Evolutionary conservation across 1,140 invertebrate species (phyloP).

Genomic region (Microplitis demolitor): DNA sequence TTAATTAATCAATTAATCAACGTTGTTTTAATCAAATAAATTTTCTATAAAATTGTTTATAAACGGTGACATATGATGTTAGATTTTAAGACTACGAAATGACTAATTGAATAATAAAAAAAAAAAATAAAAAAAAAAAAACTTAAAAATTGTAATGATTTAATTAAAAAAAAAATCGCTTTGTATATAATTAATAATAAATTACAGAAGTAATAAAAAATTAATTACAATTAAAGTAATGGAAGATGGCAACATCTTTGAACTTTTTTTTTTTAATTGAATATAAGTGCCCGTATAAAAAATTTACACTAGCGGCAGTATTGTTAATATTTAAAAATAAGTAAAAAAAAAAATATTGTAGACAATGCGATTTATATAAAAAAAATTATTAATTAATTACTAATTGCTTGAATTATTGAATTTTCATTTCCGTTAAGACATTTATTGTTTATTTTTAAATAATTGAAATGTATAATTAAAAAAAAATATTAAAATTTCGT

Average conservation of each 20-base stretch:
- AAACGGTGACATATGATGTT: constrained; percentile 39
- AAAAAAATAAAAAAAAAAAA: not conserved
- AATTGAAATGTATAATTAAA: not conserved
- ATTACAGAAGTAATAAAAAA: not conserved
- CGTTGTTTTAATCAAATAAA: constrained; percentile 59
- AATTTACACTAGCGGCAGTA: not conserved
- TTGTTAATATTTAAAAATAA: not conserved
- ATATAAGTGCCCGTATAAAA: constrained; percentile 6
- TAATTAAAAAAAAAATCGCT: constrained; percentile 25
- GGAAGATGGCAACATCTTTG: too few relatives aligned
- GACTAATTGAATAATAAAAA: not conserved
- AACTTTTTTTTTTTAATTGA: not conserved
- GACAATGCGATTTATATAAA: not conserved
- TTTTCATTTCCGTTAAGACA: not conserved
- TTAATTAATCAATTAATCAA: constrained; percentile 42
- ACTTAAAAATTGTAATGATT: not conserved
- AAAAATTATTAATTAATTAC: not conserved
- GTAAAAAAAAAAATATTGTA: not conserved
- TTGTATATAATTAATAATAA: constrained; percentile 32
- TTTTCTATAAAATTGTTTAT: constrained; percentile 61
- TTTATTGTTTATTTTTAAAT: not conserved
- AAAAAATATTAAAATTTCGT: not conserved
- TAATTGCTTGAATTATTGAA: not conserved
- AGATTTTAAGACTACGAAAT: constrained; percentile 10
- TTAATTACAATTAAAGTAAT: not conserved